A percentile compares a stretch with the other conserved stretches of the same genome.
These are phyloP conservation scores for Hippoglossus stenolepis DNA, from an alignment of 2,113 vertebrate genomes.

Conservation along the genomic window DNA sequence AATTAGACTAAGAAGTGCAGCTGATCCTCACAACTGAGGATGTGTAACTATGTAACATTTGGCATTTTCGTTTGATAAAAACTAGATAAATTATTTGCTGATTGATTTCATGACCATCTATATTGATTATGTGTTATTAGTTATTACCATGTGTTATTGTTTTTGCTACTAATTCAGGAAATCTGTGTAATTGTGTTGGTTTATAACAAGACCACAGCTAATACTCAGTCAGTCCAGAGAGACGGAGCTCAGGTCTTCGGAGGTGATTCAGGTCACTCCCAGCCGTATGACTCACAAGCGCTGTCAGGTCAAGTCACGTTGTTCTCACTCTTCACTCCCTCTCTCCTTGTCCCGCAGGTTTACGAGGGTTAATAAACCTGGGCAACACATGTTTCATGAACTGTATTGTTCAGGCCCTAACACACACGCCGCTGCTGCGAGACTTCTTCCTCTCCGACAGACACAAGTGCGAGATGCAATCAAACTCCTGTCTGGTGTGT, in stretches of 20 bases:
- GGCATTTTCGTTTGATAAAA: no score
- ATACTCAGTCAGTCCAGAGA: no score
- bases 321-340: constrained; percentile 13
- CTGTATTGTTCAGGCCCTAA: constrained; percentile 98
- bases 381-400: constrained; percentile 99
- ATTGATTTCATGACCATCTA: no score
- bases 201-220: background rate
- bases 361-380: constrained; percentile 97
- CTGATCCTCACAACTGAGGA: no score
- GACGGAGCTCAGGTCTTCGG: background rate
- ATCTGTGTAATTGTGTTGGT: background rate
- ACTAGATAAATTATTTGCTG: no score
- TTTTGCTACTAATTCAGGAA: background rate
- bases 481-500: constrained; percentile 98
- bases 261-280: background rate
- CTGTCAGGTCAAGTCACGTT: background rate
- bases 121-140: no score
- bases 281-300: constrained; percentile 1
- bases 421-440: constrained; percentile 95
- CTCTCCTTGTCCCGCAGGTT: constrained; percentile 82
- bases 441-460: constrained; percentile 99
- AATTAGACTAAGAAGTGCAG: no score
- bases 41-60: no score
- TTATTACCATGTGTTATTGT: background rate
- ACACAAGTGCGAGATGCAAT: constrained; percentile 99